Conservation (phyloP, 2,797 vertebrate genomes). For the Poecilia picta region DNA sequence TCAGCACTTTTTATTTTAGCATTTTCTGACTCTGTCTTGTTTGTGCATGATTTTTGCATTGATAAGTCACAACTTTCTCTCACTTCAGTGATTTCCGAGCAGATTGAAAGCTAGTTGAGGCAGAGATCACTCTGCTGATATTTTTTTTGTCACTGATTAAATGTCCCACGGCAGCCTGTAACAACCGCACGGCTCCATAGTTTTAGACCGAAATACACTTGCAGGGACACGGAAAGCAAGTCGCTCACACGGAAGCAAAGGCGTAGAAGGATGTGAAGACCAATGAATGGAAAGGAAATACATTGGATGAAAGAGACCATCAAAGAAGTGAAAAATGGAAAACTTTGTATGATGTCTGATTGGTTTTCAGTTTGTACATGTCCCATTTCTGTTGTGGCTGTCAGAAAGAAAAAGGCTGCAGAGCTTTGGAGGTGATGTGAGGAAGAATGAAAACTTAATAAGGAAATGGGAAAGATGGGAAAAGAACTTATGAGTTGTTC, state of each 20-base stretch:
- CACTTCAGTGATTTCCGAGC: background rate
- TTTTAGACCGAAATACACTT: constrained; percentile 42
- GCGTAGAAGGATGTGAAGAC: constrained; percentile 14
- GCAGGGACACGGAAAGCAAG: constrained; percentile 16
- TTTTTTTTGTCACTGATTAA: constrained; percentile 37
- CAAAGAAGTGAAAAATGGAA: constrained; percentile 1
- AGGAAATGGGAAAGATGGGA: constrained; percentile 14
- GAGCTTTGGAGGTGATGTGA: constrained; percentile 38
- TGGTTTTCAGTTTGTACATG: constrained; percentile 39
- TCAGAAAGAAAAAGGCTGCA: constrained; percentile 21
- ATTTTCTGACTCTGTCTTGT: background rate
- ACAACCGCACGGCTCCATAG: constrained; percentile 23
- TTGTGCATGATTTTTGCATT: constrained; percentile 2
- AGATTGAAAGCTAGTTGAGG: constrained; percentile 1
- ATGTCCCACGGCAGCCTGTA: constrained; percentile 35
- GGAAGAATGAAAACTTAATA: constrained; percentile 26
- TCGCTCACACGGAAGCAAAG: constrained; percentile 13
- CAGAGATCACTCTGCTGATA: constrained; percentile 20
- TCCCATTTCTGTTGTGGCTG: constrained; percentile 14
- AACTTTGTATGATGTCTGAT: constrained; percentile 25
- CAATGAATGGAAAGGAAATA: constrained; percentile 8
- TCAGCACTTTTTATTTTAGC: no score
- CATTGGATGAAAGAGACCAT: background rate
- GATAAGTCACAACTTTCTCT: background rate
- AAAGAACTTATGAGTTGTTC: constrained; percentile 23